Evolutionary conservation across 53 echinoderm and acorn worm species (phyloP).

Genomic region (Arbacia lixula): DNA sequence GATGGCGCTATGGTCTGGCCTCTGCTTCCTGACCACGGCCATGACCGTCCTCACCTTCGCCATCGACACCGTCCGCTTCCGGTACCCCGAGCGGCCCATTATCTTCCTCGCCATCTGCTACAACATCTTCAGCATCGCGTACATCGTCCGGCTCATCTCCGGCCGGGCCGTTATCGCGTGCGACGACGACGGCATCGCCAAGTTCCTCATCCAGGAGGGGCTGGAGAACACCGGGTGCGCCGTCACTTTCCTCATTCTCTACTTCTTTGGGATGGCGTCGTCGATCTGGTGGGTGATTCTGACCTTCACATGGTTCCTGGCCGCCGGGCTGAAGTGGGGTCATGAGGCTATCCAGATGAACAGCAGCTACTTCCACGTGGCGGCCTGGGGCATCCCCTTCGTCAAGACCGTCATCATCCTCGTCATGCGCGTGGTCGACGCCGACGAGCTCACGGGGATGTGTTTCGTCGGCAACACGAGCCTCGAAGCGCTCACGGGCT

Average conservation of each 20-base stretch:
- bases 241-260: slow-evolving; percentile 88
- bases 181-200: slow-evolving; percentile 74
- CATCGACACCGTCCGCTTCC: slow-evolving; percentile 89
- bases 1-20: slow-evolving; percentile 98
- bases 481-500: slow-evolving; percentile 87
- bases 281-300: slow-evolving; percentile 99
- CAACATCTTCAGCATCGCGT: slow-evolving; percentile 87
- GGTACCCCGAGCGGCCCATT: slow-evolving; percentile 97
- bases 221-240: slow-evolving; percentile 98
- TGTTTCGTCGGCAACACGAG: slow-evolving; percentile 98
- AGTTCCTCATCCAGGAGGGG: slow-evolving; percentile 87
- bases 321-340: slow-evolving; percentile 98
- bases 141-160: slow-evolving; percentile 88
- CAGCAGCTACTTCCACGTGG: slow-evolving; percentile 95
- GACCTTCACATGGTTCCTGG: slow-evolving; percentile 99
- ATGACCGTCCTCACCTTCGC: slow-evolving; percentile 91
- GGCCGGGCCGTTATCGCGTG: slow-evolving; percentile 88
- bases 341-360: slow-evolving; percentile 98
- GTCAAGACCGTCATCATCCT: slow-evolving; percentile 95
- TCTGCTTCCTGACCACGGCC: slow-evolving; percentile 90
- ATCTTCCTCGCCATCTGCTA: slow-evolving; percentile 97
- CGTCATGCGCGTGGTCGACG: slow-evolving; percentile 99
- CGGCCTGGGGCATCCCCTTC: slow-evolving; percentile 98
- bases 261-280: slow-evolving; percentile 99
- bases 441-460: slow-evolving; percentile 98